Evolutionary conservation across 2,888 invertebrate genomes (phyloP).

Genomic region (Lepetodrilus schrolli): DNA sequence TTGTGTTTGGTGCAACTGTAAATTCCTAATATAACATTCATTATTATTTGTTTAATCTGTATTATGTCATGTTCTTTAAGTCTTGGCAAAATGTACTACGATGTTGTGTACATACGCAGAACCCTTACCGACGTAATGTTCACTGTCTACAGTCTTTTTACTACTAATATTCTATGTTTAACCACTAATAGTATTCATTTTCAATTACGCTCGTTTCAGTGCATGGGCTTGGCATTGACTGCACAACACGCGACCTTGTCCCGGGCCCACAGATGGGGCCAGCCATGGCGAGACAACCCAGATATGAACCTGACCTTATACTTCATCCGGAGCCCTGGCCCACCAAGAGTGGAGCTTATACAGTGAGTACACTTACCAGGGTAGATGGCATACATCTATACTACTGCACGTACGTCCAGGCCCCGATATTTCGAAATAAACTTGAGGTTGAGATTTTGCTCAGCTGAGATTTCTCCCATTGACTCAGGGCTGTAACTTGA

Average conservation of each 20-base stretch:
- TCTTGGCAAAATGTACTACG: too few relatives aligned
- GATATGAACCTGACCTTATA: constrained; percentile 62
- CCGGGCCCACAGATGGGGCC: constrained; percentile 66
- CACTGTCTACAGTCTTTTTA: background rate
- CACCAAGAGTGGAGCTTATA: constrained; percentile 61
- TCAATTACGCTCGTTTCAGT: constrained; percentile 46
- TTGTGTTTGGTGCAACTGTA: too few relatives aligned
- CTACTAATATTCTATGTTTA: background rate
- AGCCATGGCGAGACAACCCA: constrained; percentile 56
- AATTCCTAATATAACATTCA: too few relatives aligned
- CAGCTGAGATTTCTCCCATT: too few relatives aligned
- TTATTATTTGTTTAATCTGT: too few relatives aligned
- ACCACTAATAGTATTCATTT: background rate
- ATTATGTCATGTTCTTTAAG: too few relatives aligned
- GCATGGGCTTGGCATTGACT: constrained; percentile 55
- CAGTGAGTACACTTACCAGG: constrained; percentile 63
- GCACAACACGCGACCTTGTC: constrained; percentile 56
- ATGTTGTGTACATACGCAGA: too few relatives aligned
- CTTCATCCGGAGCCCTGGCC: constrained; percentile 65
- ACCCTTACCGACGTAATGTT: background rate
- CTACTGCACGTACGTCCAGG: too few relatives aligned
- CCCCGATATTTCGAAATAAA: too few relatives aligned
- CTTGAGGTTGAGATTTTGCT: too few relatives aligned
- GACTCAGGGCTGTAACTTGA: too few relatives aligned
- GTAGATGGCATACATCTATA: too few relatives aligned